Percentiles rank a stretch among this genome's conserved stretches.
These are phyloP conservation scores for Esox masquinongy DNA, from an alignment of 2,797 vertebrate species.

Conservation along the genomic window DNA sequence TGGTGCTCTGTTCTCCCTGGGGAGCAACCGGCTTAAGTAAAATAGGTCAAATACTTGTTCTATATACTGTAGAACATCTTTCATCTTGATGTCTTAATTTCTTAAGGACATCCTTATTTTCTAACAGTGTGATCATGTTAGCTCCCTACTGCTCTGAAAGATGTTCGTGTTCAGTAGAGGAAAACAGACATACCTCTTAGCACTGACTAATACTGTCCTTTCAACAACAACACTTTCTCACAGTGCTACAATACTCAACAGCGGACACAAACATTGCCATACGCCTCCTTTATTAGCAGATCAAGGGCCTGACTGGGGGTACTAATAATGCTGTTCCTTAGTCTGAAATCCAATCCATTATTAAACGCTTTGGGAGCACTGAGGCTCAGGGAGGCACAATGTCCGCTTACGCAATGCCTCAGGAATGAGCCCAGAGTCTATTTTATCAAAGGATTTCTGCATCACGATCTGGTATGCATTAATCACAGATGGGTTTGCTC, in stretches of 20 bases:
- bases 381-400: conserved; percentile 55
- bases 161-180: no score
- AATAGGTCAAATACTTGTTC: no score
- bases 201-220: neutral
- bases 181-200: neutral
- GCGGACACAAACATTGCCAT: neutral
- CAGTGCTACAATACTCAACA: neutral
- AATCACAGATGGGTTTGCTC: conserved; percentile 78
- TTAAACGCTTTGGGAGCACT: conserved; percentile 46
- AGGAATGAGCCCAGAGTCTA: conserved; percentile 78
- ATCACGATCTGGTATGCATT: conserved; percentile 75
- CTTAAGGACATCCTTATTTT: neutral
- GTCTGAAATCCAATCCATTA: conserved; percentile 66
- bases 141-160: no score
- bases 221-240: neutral
- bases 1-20: no score
- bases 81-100: neutral
- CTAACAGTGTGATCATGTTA: neutral
- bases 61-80: no score
- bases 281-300: conserved; percentile 15
- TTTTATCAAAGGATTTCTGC: conserved; percentile 77
- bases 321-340: conserved; percentile 38
- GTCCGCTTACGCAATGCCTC: conserved; percentile 72
- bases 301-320: conserved; percentile 23
- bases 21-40: no score